Evolutionary conservation across 1,140 invertebrate species (phyloP).

Genomic region (Ctenoplectra terminalis): DNA sequence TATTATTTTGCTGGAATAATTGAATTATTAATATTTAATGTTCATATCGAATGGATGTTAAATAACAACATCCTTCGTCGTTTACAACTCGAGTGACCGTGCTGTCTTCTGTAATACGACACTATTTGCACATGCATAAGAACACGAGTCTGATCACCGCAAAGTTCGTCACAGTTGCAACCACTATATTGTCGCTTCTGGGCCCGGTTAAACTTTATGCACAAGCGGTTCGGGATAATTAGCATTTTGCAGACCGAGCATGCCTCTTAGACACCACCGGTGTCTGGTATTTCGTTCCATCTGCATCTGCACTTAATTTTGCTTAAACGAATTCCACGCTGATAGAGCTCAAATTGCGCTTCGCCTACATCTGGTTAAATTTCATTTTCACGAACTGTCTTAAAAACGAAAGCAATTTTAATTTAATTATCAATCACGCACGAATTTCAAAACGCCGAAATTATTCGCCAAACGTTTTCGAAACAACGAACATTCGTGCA

Average conservation of each 20-base stretch:
- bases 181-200: neutral
- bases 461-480: neutral
- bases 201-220: neutral
- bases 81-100: neutral
- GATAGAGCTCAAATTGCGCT: neutral
- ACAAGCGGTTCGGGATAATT: neutral
- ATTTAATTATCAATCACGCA: neutral
- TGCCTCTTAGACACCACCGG: neutral
- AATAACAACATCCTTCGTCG: neutral
- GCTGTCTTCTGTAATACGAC: conserved; percentile 10
- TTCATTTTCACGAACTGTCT: no score
- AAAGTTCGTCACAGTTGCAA: conserved; percentile 26
- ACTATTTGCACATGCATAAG: conserved; percentile 26
- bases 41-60: neutral
- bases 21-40: no score
- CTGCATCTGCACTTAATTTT: neutral
- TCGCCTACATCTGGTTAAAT: neutral
- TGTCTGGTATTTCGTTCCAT: neutral
- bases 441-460: neutral
- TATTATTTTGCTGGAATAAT: no score
- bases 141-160: neutral
- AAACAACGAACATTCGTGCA: neutral
- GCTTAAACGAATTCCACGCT: neutral
- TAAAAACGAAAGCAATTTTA: neutral
- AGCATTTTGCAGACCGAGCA: neutral